Evolutionary conservation across 2,113 vertebrate species (phyloP).

Genomic region (Motacilla tschutschensis): DNA sequence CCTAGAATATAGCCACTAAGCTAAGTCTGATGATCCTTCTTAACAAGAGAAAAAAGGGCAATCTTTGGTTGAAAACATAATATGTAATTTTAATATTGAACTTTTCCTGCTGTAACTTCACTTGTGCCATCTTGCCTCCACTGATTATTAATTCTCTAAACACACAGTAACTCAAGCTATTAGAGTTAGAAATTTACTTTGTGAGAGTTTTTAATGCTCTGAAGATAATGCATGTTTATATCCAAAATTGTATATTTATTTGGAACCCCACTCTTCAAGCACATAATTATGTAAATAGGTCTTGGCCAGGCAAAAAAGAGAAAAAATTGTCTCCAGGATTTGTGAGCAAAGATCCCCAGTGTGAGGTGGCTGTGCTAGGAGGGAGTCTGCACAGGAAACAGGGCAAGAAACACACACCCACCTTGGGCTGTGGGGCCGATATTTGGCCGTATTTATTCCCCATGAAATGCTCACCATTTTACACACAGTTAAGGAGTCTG

Average conservation of each 20-base stretch:
- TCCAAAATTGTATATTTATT: background rate
- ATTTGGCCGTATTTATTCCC: background rate
- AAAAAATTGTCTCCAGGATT: background rate
- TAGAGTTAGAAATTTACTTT: background rate
- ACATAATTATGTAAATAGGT: background rate
- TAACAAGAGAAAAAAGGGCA: background rate
- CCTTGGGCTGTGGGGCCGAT: rapidly evolving
- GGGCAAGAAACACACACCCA: background rate
- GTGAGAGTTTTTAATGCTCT: background rate
- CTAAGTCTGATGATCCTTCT: background rate
- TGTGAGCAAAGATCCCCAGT: background rate
- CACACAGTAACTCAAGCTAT: background rate
- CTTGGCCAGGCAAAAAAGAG: background rate
- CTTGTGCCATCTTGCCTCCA: background rate
- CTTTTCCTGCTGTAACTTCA: background rate
- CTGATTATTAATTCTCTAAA: background rate
- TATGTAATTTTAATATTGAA: background rate
- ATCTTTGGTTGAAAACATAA: background rate
- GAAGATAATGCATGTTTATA: background rate
- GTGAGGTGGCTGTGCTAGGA: background rate
- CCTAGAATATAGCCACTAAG: background rate
- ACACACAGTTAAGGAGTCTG: background rate
- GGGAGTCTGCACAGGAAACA: background rate
- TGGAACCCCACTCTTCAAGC: background rate
- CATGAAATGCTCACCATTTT: background rate